Evolutionary conservation across 2,888 invertebrate genomes (phyloP).

Genomic region (Heliothis peltigera): DNA sequence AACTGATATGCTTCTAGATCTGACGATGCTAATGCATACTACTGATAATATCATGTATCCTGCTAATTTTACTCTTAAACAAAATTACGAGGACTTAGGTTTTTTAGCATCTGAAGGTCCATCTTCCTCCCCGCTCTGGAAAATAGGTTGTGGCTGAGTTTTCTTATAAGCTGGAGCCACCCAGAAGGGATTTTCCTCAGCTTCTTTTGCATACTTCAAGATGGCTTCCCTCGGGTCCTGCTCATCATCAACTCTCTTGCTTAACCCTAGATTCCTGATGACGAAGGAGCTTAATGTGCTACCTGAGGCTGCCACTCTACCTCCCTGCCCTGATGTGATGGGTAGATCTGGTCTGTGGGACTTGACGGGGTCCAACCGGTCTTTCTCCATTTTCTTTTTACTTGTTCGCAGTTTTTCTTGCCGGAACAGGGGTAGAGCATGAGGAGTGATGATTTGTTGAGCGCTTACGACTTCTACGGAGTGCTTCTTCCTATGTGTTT

Average conservation of each 20-base stretch:
- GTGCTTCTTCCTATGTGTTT: slow-evolving; percentile 94
- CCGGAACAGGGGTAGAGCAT: slow-evolving; percentile 98
- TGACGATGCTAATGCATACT: not conserved
- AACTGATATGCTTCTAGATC: no score
- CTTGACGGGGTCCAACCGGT: slow-evolving; percentile 95
- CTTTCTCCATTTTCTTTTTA: slow-evolving; percentile 97
- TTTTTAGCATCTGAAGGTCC: slow-evolving; percentile 89
- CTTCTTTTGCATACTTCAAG: slow-evolving; percentile 97
- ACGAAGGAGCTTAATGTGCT: slow-evolving; percentile 99
- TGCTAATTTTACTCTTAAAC: not conserved
- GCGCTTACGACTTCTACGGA: slow-evolving; percentile 96
- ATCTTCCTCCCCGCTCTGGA: slow-evolving; percentile 90
- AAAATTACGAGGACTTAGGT: slow-evolving; percentile 75
- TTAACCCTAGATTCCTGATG: slow-evolving; percentile 97
- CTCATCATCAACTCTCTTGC: slow-evolving; percentile 97
- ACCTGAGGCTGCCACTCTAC: slow-evolving; percentile 97
- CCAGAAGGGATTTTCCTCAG: slow-evolving; percentile 99
- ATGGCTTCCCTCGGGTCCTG: slow-evolving; percentile 98
- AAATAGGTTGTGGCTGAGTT: slow-evolving; percentile 96
- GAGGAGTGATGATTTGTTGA: slow-evolving; percentile 98
- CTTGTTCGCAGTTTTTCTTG: slow-evolving; percentile 97
- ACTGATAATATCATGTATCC: not conserved
- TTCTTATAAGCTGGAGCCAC: slow-evolving; percentile 97
- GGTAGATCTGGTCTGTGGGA: slow-evolving; percentile 95
- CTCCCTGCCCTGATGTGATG: slow-evolving; percentile 97